Evolutionary conservation across 2,113 vertebrate genomes (phyloP).

Genomic region (Phyllopteryx taeniolatus): DNA sequence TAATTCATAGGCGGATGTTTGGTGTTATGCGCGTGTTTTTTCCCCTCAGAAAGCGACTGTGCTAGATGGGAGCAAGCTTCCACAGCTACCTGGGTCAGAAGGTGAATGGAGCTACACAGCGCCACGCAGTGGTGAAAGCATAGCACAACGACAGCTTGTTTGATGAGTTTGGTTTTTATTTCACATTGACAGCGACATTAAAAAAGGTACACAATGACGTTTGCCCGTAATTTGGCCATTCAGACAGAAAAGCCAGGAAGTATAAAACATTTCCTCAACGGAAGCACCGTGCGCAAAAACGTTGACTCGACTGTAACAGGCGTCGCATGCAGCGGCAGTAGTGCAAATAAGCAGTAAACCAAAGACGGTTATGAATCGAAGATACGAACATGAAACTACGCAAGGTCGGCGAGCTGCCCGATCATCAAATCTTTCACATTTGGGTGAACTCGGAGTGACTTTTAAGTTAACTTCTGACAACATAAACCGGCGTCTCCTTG

Average conservation of each 20-base stretch:
- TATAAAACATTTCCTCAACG: not conserved
- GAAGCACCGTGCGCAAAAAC: constrained; percentile 25
- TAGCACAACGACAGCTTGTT: not conserved
- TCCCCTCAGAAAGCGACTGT: constrained; percentile 28
- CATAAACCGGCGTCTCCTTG: not conserved
- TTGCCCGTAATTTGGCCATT: constrained; percentile 29
- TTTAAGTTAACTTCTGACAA: not conserved
- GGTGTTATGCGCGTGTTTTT: constrained; percentile 26
- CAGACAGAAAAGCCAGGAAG: constrained; percentile 6
- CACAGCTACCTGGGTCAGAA: constrained; percentile 22
- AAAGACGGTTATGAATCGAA: not conserved
- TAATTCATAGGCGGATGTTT: constrained; percentile 55
- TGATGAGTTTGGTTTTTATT: constrained; percentile 28
- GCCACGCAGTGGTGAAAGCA: constrained; percentile 41
- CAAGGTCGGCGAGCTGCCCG: constrained; percentile 7
- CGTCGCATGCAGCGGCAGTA: not conserved
- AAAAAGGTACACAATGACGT: constrained; percentile 19
- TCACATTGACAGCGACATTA: constrained; percentile 19
- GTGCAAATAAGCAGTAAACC: not conserved
- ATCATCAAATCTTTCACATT: constrained; percentile 17
- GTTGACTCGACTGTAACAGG: constrained; percentile 3
- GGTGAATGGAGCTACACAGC: constrained; percentile 39
- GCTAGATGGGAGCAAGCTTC: constrained; percentile 38
- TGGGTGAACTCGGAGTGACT: not conserved
- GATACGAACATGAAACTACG: not conserved